Percentiles rank a stretch among this genome's conserved stretches.
Conservation (phyloP, 2,113 vertebrate species). For the Phyllostomus hastatus region DNA sequence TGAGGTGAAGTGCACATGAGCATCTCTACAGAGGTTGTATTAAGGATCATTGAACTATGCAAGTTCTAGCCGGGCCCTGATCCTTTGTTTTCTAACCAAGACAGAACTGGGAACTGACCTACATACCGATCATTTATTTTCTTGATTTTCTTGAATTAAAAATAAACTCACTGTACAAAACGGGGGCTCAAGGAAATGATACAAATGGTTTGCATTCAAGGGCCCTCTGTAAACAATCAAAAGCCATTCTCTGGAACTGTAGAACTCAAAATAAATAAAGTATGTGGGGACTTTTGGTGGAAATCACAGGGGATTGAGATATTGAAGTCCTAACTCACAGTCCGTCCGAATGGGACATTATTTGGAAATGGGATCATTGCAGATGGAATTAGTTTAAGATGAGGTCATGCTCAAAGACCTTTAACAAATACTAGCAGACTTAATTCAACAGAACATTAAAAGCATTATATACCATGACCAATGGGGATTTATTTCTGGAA, state of each 20-base stretch:
- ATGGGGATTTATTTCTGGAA: conserved; percentile 6
- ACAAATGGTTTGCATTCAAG: conserved; percentile 27
- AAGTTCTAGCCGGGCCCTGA: neutral
- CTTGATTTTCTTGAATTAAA: conserved; percentile 51
- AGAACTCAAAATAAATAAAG: neutral
- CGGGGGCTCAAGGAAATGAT: neutral
- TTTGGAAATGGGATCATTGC: neutral
- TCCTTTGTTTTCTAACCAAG: conserved; percentile 42
- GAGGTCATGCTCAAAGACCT: neutral
- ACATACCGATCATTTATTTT: conserved; percentile 50
- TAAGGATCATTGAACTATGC: neutral
- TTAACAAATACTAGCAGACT: conserved; percentile 30
- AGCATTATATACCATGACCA: neutral
- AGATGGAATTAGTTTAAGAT: neutral
- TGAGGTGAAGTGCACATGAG: neutral
- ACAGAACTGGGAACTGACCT: conserved; percentile 4
- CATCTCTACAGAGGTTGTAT: neutral
- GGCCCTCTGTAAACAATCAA: conserved; percentile 14
- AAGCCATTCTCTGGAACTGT: conserved; percentile 13
- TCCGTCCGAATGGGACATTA: neutral
- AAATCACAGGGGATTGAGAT: neutral
- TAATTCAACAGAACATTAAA: conserved; percentile 3
- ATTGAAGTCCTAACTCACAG: neutral
- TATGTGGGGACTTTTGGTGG: neutral
- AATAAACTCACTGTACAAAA: conserved; percentile 40